phyloP scores from a whole-genome alignment of 2,888 invertebrate genomes.

The Phorcus lineatus region DNA sequence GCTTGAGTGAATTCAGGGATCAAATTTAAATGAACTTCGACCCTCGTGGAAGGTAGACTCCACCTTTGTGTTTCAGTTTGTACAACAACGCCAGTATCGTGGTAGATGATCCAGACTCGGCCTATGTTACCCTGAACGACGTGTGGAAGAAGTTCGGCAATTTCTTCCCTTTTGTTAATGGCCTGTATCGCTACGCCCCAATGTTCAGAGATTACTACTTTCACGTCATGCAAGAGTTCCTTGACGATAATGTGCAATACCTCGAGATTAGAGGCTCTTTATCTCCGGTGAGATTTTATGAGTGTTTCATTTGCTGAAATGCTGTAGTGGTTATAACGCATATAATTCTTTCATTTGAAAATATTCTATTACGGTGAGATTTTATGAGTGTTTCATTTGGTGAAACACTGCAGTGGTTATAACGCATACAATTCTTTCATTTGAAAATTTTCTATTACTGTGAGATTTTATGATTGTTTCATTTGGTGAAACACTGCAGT shows the following conservation, averaged over 20 bases:
- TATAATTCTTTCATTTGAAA: no score
- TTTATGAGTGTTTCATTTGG: no score
- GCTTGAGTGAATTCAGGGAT: no score
- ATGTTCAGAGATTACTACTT: slow-evolving; percentile 60
- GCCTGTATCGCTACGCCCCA: slow-evolving; percentile 58
- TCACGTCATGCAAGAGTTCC: slow-evolving; percentile 54
- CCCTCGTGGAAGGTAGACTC: no score
- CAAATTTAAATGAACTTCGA: no score
- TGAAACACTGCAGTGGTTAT: slow-evolving; percentile 49
- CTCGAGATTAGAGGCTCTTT: slow-evolving; percentile 61
- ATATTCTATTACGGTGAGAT: slow-evolving; percentile 34
- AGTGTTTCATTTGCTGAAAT: slow-evolving; percentile 28
- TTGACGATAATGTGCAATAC: slow-evolving; percentile 67
- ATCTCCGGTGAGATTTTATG: slow-evolving; percentile 46
- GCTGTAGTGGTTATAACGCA: slow-evolving; percentile 43
- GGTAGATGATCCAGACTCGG: slow-evolving; percentile 43
- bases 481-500: slow-evolving; percentile 49
- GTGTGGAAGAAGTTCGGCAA: slow-evolving; percentile 59
- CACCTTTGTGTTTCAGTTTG: slow-evolving; percentile 47
- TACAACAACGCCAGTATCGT: slow-evolving; percentile 53
- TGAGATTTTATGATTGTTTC: slow-evolving; percentile 35
- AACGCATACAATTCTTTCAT: no score
- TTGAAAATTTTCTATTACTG: no score
- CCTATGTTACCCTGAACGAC: slow-evolving; percentile 46
- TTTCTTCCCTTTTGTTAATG: slow-evolving; percentile 47